These are phyloP conservation scores for Artibeus jamaicensis DNA, from an alignment of 2,797 vertebrate genomes.

Conservation along the genomic window DNA sequence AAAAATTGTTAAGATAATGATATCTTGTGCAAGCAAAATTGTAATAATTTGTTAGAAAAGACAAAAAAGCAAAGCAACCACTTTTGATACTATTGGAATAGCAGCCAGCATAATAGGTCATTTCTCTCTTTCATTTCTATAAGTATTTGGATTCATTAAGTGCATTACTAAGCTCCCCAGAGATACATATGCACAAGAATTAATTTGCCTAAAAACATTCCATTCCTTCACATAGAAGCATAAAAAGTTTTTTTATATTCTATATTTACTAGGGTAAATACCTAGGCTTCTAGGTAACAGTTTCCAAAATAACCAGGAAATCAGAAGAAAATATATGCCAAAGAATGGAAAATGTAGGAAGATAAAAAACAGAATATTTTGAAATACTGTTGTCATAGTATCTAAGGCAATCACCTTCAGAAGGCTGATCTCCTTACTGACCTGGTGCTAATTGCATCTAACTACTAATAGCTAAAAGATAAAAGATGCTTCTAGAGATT, in stretches of 20 bases:
- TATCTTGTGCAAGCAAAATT: neutral
- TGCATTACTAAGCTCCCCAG: constrained; percentile 9
- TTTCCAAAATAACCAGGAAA: neutral
- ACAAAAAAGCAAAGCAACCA: neutral
- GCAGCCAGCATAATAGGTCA: neutral
- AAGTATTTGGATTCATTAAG: constrained; percentile 31
- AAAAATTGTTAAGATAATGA: neutral
- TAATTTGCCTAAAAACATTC: constrained; percentile 21
- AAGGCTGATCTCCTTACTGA: neutral
- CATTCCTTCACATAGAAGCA: constrained; percentile 7
- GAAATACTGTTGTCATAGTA: neutral
- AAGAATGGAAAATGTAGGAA: neutral
- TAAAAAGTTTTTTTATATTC: neutral
- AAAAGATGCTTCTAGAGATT: neutral
- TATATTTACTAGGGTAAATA: constrained; percentile 12
- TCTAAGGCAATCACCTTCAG: neutral
- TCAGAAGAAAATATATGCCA: neutral
- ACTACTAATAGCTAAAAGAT: neutral
- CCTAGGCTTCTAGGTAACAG: constrained; percentile 18
- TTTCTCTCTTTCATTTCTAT: constrained; percentile 4
- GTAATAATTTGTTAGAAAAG: neutral
- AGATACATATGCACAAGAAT: neutral
- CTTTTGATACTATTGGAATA: neutral
- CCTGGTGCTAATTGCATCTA: neutral
- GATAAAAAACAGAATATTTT: neutral